Conservation (phyloP, 2,888 invertebrate genomes). For the Ectropis crepuscularia region DNA sequence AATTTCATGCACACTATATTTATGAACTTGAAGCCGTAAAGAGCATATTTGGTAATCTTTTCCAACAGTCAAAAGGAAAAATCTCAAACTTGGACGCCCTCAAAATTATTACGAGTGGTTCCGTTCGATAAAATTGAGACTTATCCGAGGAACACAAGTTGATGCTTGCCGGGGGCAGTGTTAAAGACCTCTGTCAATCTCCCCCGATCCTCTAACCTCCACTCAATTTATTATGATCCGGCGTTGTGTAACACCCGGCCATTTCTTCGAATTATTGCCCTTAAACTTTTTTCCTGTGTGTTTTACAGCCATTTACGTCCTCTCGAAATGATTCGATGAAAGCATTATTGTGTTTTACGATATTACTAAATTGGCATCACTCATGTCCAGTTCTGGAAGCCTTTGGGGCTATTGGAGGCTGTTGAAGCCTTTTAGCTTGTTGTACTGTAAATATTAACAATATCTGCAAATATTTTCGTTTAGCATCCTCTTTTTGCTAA, state of each 20-base stretch:
- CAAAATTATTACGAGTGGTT: slow-evolving; percentile 61
- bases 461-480: slow-evolving; percentile 39
- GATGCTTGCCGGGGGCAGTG: slow-evolving; percentile 61
- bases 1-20: too few species aligned
- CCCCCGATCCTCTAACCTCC: slow-evolving; percentile 67
- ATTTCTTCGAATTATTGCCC: slow-evolving; percentile 49
- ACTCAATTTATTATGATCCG: slow-evolving; percentile 74
- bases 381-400: slow-evolving; percentile 17
- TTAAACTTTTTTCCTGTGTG: slow-evolving; percentile 54
- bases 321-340: slow-evolving; percentile 36
- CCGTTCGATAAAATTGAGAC: slow-evolving; percentile 64
- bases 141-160: slow-evolving; percentile 65
- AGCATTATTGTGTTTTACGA: slow-evolving; percentile 39
- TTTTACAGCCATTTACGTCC: slow-evolving; percentile 47
- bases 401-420: slow-evolving; percentile 27
- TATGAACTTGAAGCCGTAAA: too few species aligned
- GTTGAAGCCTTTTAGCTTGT: slow-evolving; percentile 30
- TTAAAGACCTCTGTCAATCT: slow-evolving; percentile 74
- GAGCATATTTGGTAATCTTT: slow-evolving; percentile 38
- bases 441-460: slow-evolving; percentile 27
- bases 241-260: slow-evolving; percentile 37
- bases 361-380: slow-evolving; percentile 35
- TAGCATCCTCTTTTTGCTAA: slow-evolving; percentile 35
- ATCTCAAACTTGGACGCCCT: slow-evolving; percentile 54
- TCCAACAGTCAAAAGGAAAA: slow-evolving; percentile 49